Percentiles rank a stretch among this genome's conserved stretches.
Conservation (phyloP, 2,797 vertebrate genomes). For the Cottoperca gobio region DNA sequence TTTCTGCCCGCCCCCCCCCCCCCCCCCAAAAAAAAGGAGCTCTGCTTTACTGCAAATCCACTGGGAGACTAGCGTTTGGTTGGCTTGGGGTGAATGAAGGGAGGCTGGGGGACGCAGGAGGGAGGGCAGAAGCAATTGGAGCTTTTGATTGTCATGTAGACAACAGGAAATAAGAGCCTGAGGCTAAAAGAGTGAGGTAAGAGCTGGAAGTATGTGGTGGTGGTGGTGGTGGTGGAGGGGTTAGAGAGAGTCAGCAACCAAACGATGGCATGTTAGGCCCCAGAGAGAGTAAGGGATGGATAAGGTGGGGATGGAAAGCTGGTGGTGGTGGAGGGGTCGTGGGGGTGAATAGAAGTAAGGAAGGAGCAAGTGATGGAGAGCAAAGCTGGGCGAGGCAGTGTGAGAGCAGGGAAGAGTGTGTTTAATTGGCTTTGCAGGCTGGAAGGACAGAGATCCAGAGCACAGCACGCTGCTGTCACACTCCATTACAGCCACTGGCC, state of each 20-base stretch:
- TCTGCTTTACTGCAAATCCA: conserved; percentile 59
- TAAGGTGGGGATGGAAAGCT: conserved; percentile 29
- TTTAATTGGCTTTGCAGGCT: conserved; percentile 95
- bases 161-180: conserved; percentile 57
- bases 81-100: conserved; percentile 8
- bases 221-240: conserved; percentile 24
- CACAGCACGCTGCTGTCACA: conserved; percentile 94
- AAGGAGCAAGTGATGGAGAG: conserved; percentile 64
- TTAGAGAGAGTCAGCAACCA: conserved; percentile 43
- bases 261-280: conserved; percentile 19
- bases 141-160: conserved; percentile 64
- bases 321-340: conserved; percentile 49
- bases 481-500: conserved; percentile 94
- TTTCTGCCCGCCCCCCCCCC: not conserved
- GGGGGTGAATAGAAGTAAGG: conserved; percentile 53
- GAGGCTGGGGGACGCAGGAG: conserved; percentile 8
- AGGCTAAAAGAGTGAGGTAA: conserved; percentile 38
- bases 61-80: conserved; percentile 47
- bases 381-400: conserved; percentile 53
- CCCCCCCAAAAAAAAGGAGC: conserved; percentile 35
- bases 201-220: conserved; percentile 36
- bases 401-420: conserved; percentile 84
- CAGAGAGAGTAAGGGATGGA: conserved; percentile 32
- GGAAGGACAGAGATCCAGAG: conserved; percentile 88
- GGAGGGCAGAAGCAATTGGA: conserved; percentile 31